Base-by-base conservation (phyloP, 2,797 vertebrate species). In the Alca torda region DNA sequence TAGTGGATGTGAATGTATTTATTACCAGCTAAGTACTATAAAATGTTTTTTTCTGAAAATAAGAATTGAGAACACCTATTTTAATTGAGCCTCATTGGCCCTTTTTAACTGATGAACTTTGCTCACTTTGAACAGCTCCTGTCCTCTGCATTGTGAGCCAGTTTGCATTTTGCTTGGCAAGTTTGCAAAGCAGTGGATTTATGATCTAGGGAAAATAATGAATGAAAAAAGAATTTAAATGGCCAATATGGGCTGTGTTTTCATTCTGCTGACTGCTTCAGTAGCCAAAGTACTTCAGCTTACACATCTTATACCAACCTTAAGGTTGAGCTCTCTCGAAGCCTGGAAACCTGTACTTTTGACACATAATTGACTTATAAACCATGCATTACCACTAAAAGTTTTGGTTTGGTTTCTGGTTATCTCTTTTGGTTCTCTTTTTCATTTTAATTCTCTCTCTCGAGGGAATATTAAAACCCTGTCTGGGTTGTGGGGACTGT, bases 401-500 rank as follows among this genome's bases (percentile, higher is more conserved):
- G 24, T 63, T 92, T 90, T 51, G 13, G 10, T 3, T 91, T 88
- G 39, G 25, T 94, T 90, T 87, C 59, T 78, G 37, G 12, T 68
- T 83, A 51, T 90, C 20, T 83, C 35, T 79, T 80, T 79, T 70
- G 57, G 9, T 65, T 85, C n/a, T 91, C 31, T 76, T 93, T 95
- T 93, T 85, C 37, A 50, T 80, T 85, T 93, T 43, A 64, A 85
- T 75, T 89, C 20, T 90, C n/a, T 79, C 57, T 85, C 76, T 79
- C 46, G 46, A 72, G 45, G 43, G 39, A 90, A 79, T 54, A 84
- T 91, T 75, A 96, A 94, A 97, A 87, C 13, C 9, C 41, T 56
- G 54, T 65, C 63, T 35, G 59, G 18, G 19, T 72, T 88, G 95
- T 17, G 57, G 67, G 17, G 48, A 31, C 64, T 31, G 19, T 74